Base-by-base conservation (phyloP, 2,888 invertebrate species). In the Alviniconcha strummeri region DNA sequence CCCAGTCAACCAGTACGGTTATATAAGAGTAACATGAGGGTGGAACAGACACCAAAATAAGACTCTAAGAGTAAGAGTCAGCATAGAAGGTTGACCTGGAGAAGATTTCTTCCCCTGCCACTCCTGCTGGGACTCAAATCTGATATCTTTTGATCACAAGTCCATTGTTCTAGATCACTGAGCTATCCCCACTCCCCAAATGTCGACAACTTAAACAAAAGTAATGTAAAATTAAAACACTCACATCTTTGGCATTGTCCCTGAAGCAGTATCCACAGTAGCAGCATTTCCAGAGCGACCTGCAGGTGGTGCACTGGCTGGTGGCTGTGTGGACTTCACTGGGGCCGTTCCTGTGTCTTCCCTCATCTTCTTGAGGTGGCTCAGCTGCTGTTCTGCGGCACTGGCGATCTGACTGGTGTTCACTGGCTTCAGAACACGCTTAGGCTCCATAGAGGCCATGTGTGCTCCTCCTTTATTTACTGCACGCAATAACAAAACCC, bases 391-490 rank as follows among this genome's bases (percentile, higher is more conserved):
- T 52, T 76, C 80, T 15, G 78, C 79, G 15, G 57, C 83, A 55
- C 64, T 64, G 6, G 13, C 72, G 6, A 36, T 13, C n/a, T 54
- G 60, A 52, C 74, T 84, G 60, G 57, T 81, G 78, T 85, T 85
- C 13, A 85, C 74, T 67, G 86, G 82, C 57, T 86, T 85, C 82
- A 86, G 78, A 52, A 86, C 85, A n/a, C 86, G 81, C 75, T 85
- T 85, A 15, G 85, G 82, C 80, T 86, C 86, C 84, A 85, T 85
- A 36, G 78, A 81, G 19, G 81, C 84, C 75, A 80, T 81, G 69
- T 2, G 36, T 81, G 7, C 54, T 55, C 19, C 54, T 57, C 8
- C 13, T 4, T 60, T 36, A 36, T 36, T 36, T 36, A 36, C 36
- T 36, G 36, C 36, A 36, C 36, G 36, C 36, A 36, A 36, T 3